These are phyloP conservation scores for Hoplias malabaricus DNA, from an alignment of 2,113 vertebrate species.

Conservation along the genomic window DNA sequence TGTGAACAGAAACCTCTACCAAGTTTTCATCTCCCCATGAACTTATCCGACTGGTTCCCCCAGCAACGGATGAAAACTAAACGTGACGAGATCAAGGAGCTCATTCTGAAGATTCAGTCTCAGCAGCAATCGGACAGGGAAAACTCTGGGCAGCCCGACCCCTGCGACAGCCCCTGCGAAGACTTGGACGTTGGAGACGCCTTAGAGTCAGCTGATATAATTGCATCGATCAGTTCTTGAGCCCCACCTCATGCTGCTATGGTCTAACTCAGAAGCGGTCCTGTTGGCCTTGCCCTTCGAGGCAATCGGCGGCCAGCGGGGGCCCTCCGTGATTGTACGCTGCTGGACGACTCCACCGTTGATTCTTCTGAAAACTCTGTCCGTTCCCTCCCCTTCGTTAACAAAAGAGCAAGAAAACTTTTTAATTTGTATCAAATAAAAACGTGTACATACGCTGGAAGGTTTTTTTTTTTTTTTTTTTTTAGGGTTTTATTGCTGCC, in stretches of 20 bases:
- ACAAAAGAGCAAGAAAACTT: slow-evolving; percentile 52
- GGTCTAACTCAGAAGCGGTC: slow-evolving; percentile 1
- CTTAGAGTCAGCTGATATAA: slow-evolving; percentile 44
- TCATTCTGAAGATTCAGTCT: slow-evolving; percentile 87
- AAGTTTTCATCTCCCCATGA: slow-evolving; percentile 92
- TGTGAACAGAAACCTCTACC: slow-evolving; percentile 83
- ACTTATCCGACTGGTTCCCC: slow-evolving; percentile 92
- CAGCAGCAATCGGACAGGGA: slow-evolving; percentile 81
- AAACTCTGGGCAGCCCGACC: slow-evolving; percentile 49
- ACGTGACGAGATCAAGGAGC: slow-evolving; percentile 89
- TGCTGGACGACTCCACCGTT: slow-evolving; percentile 47
- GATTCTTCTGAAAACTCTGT: slow-evolving; percentile 26
- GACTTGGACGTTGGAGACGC: slow-evolving; percentile 65
- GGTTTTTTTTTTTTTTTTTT: slow-evolving; percentile 14
- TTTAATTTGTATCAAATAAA: slow-evolving; percentile 79
- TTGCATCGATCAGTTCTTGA: slow-evolving; percentile 70
- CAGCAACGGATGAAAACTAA: slow-evolving; percentile 96
- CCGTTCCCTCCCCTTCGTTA: background rate
- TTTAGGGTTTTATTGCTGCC: slow-evolving; percentile 78
- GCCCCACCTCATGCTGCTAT: slow-evolving; percentile 59
- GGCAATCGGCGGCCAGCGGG: slow-evolving; percentile 53
- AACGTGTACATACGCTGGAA: slow-evolving; percentile 89
- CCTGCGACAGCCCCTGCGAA: slow-evolving; percentile 42
- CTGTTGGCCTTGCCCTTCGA: slow-evolving; percentile 42
- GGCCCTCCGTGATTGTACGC: slow-evolving; percentile 74